phyloP scores from a whole-genome alignment of 2,888 invertebrate genomes.

The Drosophila incognita region DNA sequence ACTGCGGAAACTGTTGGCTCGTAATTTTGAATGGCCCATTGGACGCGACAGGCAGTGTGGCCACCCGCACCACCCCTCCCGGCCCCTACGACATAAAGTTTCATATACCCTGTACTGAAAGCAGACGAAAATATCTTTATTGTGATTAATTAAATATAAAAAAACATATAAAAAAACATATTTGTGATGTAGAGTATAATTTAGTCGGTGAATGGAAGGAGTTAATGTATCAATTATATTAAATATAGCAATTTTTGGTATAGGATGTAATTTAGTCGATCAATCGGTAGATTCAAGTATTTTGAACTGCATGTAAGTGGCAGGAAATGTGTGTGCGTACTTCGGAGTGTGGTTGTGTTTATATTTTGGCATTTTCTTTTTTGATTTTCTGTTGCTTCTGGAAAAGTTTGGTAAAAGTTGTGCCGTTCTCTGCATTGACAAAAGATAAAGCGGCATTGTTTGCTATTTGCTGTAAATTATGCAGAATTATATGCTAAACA shows the following conservation, averaged over 20 bases:
- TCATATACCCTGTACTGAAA: constrained; percentile 38
- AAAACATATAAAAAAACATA: not conserved
- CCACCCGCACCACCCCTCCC: constrained; percentile 1
- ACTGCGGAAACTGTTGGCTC: constrained; percentile 77
- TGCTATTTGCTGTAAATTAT: constrained; percentile 56
- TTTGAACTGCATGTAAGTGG: constrained; percentile 64
- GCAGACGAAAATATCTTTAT: not conserved
- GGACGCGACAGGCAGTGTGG: constrained; percentile 62
- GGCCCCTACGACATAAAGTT: constrained; percentile 44
- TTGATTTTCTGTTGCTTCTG: constrained; percentile 13
- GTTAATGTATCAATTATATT: not conserved
- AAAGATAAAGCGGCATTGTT: constrained; percentile 64
- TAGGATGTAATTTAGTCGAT: constrained; percentile 24
- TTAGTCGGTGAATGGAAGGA: not conserved
- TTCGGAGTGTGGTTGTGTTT: constrained; percentile 36
- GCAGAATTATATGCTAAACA: constrained; percentile 57
- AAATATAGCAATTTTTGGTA: not conserved
- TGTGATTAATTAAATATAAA: not conserved
- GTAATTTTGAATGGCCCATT: constrained; percentile 76
- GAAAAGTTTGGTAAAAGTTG: constrained; percentile 62
- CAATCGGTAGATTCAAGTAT: not conserved
- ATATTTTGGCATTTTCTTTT: constrained; percentile 53
- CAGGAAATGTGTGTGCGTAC: constrained; percentile 43
- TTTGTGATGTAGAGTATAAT: not conserved
- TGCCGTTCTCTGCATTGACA: constrained; percentile 47